phyloP scores from a whole-genome alignment of 2,113 vertebrate species.

The Cyanoderma ruficeps region DNA sequence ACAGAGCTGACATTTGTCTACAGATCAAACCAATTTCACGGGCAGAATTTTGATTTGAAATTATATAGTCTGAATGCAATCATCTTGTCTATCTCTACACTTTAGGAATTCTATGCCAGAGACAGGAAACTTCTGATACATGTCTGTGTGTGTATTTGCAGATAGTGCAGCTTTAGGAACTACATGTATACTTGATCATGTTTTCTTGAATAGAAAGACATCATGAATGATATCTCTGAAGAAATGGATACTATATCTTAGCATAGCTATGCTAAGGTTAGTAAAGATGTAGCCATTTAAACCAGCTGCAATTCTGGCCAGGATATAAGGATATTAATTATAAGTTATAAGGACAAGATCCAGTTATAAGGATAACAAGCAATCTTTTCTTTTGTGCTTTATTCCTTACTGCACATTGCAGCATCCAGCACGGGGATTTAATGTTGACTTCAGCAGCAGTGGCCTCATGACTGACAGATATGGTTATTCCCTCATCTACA shows the following conservation, averaged over 20 bases:
- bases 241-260: background rate
- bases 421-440: conserved; percentile 3
- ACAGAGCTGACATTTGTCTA: conserved; percentile 45
- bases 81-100: background rate
- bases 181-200: background rate
- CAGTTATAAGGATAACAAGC: background rate
- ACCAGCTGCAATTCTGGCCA: background rate
- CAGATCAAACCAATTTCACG: conserved; percentile 17
- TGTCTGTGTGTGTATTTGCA: background rate
- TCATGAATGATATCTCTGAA: background rate
- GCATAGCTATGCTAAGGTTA: background rate
- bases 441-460: conserved; percentile 9
- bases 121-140: background rate
- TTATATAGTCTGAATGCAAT: background rate
- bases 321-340: no score
- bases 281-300: background rate
- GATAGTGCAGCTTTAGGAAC: background rate
- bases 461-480: conserved; percentile 27
- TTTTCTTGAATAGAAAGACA: background rate
- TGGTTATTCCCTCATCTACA: background rate
- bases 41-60: conserved; percentile 15
- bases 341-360: no score
- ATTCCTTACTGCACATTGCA: background rate
- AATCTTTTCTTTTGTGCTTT: background rate
- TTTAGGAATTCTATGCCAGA: background rate